These are phyloP conservation scores for Parazoanthus darwini DNA, from an alignment of 92 coral and sea anemone species.

Conservation along the genomic window DNA sequence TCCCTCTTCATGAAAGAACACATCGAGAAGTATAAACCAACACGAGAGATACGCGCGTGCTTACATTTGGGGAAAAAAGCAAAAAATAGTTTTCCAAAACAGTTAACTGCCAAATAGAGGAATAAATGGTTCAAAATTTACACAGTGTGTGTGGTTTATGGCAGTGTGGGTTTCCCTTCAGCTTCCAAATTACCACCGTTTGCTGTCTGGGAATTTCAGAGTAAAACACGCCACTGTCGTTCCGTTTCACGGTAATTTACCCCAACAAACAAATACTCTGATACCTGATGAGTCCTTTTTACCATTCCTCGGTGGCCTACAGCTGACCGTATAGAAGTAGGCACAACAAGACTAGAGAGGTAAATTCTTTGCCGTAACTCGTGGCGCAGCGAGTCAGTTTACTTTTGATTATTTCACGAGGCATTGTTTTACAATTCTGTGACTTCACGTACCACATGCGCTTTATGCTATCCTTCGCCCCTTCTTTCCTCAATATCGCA, in stretches of 20 bases:
- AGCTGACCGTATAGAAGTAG: constrained; percentile 44
- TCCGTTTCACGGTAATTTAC: constrained; percentile 31
- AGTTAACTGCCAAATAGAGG: background rate
- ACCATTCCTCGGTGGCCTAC: constrained; percentile 48
- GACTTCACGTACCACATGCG: constrained; percentile 99
- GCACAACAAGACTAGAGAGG: constrained; percentile 63
- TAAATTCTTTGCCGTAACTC: constrained; percentile 81
- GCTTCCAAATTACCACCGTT: constrained; percentile 50
- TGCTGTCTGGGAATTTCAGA: constrained; percentile 45
- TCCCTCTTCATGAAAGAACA: constrained; percentile 5
- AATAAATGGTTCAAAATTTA: constrained; percentile 36
- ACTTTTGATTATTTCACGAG: constrained; percentile 99
- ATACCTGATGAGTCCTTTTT: constrained; percentile 16
- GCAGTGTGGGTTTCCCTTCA: constrained; percentile 90
- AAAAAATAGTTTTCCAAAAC: background rate
- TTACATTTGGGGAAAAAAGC: background rate
- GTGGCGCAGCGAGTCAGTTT: constrained; percentile 98
- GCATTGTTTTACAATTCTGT: constrained; percentile 99
- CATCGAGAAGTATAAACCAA: background rate
- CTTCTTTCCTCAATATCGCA: constrained; percentile 99
- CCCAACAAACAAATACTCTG: constrained; percentile 6
- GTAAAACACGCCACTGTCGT: constrained; percentile 23
- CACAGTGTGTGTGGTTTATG: constrained; percentile 59
- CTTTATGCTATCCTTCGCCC: constrained; percentile 99
- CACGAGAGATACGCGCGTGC: constrained; percentile 29